phyloP scores from a whole-genome alignment of 2,888 invertebrate species.

The Anodontia alba region DNA sequence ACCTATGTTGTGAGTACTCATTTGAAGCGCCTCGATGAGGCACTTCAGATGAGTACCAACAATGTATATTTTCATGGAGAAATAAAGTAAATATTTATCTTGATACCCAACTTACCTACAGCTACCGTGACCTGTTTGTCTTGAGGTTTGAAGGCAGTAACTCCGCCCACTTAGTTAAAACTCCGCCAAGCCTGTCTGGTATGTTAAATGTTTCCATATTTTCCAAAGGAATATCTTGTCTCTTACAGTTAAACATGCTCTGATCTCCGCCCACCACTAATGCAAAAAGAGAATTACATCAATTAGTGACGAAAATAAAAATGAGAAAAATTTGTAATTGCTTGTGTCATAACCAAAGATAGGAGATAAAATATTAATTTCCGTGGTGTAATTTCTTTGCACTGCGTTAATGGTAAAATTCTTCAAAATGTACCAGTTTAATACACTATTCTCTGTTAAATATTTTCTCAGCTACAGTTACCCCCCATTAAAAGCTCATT shows the following conservation, averaged over 20 bases:
- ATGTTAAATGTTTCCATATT: conserved; percentile 15
- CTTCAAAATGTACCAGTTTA: too few species aligned
- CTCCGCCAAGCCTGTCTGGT: not conserved
- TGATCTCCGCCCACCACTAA: not conserved
- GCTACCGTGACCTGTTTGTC: too few species aligned
- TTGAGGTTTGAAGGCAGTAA: not conserved
- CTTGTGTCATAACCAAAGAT: not conserved
- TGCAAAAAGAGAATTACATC: not conserved
- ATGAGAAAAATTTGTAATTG: not conserved
- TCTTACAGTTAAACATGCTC: not conserved
- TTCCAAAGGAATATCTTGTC: not conserved
- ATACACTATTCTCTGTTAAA: too few species aligned
- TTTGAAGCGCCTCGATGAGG: too few species aligned
- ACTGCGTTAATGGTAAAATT: not conserved
- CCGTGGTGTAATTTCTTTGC: not conserved
- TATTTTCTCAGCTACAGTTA: too few species aligned
- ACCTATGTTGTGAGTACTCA: too few species aligned
- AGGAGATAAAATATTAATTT: too few species aligned
- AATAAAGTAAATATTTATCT: too few species aligned
- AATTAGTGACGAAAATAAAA: conserved; percentile 5
- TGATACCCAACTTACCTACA: too few species aligned
- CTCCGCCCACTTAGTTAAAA: conserved; percentile 1
- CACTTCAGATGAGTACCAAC: too few species aligned
- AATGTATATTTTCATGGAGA: too few species aligned
- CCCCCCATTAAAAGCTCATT: too few species aligned